These are phyloP conservation scores for Thereuonema tuberculata DNA, from an alignment of 1,140 invertebrate species.

Conservation along the genomic window DNA sequence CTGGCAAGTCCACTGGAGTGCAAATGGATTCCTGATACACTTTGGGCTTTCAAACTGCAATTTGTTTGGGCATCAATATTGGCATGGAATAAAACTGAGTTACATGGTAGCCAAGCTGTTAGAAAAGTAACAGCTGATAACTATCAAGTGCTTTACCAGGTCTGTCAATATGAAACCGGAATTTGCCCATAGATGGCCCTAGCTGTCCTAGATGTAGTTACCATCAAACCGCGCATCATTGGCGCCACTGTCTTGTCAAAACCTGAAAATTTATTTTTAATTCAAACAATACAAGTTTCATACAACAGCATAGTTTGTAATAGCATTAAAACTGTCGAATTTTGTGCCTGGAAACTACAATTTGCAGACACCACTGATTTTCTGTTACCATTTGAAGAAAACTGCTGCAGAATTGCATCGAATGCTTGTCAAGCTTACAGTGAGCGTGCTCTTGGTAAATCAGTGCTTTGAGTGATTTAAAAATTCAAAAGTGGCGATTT, in stretches of 20 bases:
- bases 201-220: not conserved
- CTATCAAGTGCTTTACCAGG: constrained; percentile 1
- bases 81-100: no score
- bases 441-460: not conserved
- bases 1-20: no score
- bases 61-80: no score
- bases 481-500: constrained; percentile 6
- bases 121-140: no score
- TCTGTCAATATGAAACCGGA: constrained; percentile 4
- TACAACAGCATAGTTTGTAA: not conserved
- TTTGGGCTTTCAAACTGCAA: no score
- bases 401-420: constrained; percentile 2
- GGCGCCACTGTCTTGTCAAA: not conserved
- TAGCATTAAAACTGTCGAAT: constrained; percentile 2
- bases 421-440: constrained; percentile 7
- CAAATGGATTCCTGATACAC: no score
- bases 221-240: not conserved
- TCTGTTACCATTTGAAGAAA: constrained; percentile 9
- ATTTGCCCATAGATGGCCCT: constrained; percentile 1
- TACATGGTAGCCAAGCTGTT: no score
- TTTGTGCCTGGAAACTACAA: constrained; percentile 6
- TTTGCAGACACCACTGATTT: constrained; percentile 2
- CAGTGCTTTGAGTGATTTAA: constrained; percentile 7
- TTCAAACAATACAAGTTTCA: not conserved
- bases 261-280: not conserved